Conservation (phyloP, 2,113 vertebrate species). For the Corythornis cristatus region DNA sequence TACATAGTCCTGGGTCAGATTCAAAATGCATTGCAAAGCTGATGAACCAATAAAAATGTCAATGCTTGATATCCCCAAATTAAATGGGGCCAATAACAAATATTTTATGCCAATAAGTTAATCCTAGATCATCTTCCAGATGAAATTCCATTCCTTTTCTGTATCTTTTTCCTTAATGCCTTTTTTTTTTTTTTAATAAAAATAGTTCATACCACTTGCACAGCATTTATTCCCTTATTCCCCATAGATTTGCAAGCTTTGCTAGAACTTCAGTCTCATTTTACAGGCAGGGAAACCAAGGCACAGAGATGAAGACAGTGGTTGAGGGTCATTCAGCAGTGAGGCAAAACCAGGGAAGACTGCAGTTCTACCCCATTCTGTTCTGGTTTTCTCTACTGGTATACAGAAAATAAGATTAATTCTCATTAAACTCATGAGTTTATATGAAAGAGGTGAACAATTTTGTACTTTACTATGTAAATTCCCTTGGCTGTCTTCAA, state of each 20-base stretch:
- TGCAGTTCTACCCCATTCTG: neutral
- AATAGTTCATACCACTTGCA: neutral
- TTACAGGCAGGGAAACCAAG: neutral
- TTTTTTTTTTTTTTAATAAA: neutral
- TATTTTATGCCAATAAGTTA: neutral
- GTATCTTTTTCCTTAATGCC: neutral
- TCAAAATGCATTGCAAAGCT: slow-evolving; percentile 21
- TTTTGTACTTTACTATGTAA: neutral
- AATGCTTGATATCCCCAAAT: neutral
- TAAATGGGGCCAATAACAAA: neutral
- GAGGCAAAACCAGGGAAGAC: neutral
- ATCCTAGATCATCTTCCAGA: neutral
- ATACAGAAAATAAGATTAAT: neutral
- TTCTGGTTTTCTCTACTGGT: neutral
- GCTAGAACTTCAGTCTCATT: neutral
- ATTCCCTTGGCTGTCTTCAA: neutral
- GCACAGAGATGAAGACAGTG: neutral
- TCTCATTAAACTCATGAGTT: neutral
- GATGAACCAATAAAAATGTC: slow-evolving; percentile 18
- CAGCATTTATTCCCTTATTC: neutral
- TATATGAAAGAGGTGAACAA: neutral
- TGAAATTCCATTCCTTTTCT: neutral
- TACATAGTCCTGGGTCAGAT: neutral
- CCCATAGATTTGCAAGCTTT: neutral
- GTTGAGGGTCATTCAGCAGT: neutral